Evolutionary conservation across 2,797 vertebrate genomes (phyloP).

Genomic region (Sebastes taczanowskii): DNA sequence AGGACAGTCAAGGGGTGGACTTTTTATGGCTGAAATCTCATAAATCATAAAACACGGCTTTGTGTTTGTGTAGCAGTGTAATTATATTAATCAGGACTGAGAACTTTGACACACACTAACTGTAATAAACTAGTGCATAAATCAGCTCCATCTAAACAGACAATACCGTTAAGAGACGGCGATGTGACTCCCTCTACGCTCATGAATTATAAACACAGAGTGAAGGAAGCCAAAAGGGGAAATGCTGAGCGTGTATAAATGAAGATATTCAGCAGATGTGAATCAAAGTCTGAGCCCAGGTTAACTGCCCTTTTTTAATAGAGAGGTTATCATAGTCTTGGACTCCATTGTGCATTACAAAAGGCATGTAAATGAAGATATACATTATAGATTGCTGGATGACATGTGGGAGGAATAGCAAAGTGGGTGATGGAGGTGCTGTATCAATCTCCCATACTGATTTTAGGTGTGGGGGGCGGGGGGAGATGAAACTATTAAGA

Average conservation of each 20-base stretch:
- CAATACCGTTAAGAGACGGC: not conserved
- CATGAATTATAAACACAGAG: constrained; percentile 55
- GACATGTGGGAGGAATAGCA: constrained; percentile 58
- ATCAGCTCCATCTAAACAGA: constrained; percentile 46
- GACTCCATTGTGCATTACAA: constrained; percentile 48
- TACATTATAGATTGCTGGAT: constrained; percentile 67
- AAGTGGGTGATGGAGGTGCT: constrained; percentile 30
- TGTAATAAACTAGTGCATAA: constrained; percentile 28
- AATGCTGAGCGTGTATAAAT: constrained; percentile 40
- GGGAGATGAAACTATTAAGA: constrained; percentile 37
- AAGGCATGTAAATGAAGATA: constrained; percentile 64
- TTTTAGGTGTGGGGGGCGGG: not conserved
- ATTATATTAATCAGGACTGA: constrained; percentile 42
- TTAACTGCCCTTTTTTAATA: constrained; percentile 51
- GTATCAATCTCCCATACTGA: constrained; percentile 32
- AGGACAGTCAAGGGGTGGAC: constrained; percentile 17
- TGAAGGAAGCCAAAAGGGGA: constrained; percentile 20
- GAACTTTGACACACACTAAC: constrained; percentile 37
- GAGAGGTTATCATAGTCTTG: constrained; percentile 41
- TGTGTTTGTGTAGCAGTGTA: constrained; percentile 20
- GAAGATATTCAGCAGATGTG: constrained; percentile 32
- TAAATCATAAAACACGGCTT: constrained; percentile 18
- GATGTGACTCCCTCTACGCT: constrained; percentile 35
- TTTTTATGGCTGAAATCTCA: constrained; percentile 21
- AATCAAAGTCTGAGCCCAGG: constrained; percentile 21